phyloP scores from a whole-genome alignment of 2,113 vertebrate species.

The Octodon degus region DNA sequence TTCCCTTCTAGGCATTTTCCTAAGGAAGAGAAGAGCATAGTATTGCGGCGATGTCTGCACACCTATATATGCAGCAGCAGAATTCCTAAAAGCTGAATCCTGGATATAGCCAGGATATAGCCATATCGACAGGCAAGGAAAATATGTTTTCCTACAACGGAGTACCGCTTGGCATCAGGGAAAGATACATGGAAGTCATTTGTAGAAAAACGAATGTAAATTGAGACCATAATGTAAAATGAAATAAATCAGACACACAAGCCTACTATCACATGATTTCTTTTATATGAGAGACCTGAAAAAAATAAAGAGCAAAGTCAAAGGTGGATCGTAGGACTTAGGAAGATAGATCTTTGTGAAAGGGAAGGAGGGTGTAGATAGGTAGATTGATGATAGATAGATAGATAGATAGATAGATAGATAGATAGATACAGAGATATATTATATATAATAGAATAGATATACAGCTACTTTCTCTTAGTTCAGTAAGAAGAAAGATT shows the following conservation, averaged over 20 bases:
- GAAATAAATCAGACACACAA: background rate
- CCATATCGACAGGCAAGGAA: background rate
- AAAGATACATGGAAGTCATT: background rate
- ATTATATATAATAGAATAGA: no score
- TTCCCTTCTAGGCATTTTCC: background rate
- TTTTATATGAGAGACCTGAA: background rate
- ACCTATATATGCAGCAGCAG: background rate
- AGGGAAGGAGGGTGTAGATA: background rate
- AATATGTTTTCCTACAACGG: background rate
- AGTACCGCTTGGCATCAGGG: background rate
- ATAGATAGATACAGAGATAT: no score
- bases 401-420: no score
- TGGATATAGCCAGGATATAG: no score
- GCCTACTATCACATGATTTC: background rate
- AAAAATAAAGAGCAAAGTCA: background rate
- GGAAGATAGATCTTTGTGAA: background rate
- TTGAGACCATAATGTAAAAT: background rate
- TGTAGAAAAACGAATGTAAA: background rate
- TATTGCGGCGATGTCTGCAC: background rate
- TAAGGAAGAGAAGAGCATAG: background rate
- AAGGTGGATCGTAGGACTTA: background rate
- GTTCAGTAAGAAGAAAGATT: no score
- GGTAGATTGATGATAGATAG: no score
- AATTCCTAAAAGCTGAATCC: background rate
- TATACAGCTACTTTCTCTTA: no score